Evolutionary conservation across 2,888 invertebrate genomes (phyloP), one percentile per base, ranked within the genome.

Genomic region (Scaptodrosophila latifasciaeformis): DNA sequence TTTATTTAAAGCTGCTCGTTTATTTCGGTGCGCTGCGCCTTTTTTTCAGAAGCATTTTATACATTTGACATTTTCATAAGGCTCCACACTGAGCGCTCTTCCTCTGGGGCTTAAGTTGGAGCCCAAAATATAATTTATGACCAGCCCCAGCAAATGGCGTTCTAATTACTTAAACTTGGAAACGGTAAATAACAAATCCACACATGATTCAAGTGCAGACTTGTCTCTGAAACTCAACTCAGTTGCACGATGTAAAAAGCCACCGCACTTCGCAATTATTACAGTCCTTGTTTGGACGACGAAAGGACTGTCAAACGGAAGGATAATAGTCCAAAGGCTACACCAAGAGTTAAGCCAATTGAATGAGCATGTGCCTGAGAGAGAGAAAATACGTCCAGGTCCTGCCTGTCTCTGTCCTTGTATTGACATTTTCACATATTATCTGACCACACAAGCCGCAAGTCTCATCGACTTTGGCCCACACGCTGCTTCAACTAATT

Each of bases 91-190:
- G 46, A 48, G 60, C 24, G 44, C 15, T 7, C n/a, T 15, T 12
- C n/a, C 52, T 31, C 52, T 37, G 49, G 52, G 62, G 71, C 74
- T 78, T 75, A 67, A 70, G 67, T 63, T 68, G 58, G 47, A 58
- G 43, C 47, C 46, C 24, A 5, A 5, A 13, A 55, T 56, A 65
- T 71, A 61, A 74, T 78, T 78, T 75, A 74, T 75, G 48, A 17
- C 15, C 39, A 45, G 10, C 37, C 51, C 47, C 37, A 46, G 54
- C 54, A 58, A 65, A 65, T 78, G 65, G 70, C 62, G 59, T 60
- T 76, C 79, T 75, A 75, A 75, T 75, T 78, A 75, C 74, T 78
- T 75, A 71, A 78, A 78, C 69, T 72, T 63, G 45, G 57, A 65
- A 71, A 64, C 71, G 56, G 34, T n/a, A n/a, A n/a, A n/a, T n/a